Evolutionary conservation across 2,797 vertebrate genomes (phyloP).

Genomic region (Sebastes nivosus): DNA sequence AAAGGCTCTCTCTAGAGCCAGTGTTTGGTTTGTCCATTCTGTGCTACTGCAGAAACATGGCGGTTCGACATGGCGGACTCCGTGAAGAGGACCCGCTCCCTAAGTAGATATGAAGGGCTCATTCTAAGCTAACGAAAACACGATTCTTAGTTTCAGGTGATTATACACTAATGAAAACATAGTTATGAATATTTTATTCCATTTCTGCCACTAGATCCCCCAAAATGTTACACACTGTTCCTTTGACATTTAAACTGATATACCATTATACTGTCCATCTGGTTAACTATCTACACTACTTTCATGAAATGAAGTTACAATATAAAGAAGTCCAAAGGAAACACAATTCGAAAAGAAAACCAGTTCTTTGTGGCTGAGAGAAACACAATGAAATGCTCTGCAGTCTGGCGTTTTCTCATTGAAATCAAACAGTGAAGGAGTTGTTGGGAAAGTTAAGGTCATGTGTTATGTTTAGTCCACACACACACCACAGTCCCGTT

Average conservation of each 20-base stretch:
- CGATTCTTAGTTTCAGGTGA: neutral
- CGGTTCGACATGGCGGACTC: neutral
- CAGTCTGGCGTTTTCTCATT: constrained; percentile 24
- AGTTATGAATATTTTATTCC: no score
- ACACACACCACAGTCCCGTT: constrained; percentile 47
- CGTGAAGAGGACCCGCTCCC: accelerated
- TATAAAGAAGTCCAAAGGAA: constrained; percentile 14
- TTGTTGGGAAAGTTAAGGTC: constrained; percentile 55
- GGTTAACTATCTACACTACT: neutral
- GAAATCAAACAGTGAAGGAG: constrained; percentile 35
- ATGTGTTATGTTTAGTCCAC: constrained; percentile 67
- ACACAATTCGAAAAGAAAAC: constrained; percentile 21
- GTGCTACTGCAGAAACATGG: neutral
- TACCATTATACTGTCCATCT: neutral
- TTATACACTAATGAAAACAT: neutral
- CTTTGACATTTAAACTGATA: neutral
- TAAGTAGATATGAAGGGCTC: neutral
- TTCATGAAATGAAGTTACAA: neutral
- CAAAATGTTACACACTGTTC: neutral
- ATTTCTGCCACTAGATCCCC: neutral
- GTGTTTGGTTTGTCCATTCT: neutral
- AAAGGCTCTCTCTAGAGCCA: neutral
- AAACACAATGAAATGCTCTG: constrained; percentile 14
- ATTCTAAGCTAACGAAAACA: neutral
- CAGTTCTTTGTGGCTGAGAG: constrained; percentile 13